Evolutionary conservation across 1,140 invertebrate species (phyloP), one percentile per base, ranked within the genome.

Genomic region (Limonius californicus): DNA sequence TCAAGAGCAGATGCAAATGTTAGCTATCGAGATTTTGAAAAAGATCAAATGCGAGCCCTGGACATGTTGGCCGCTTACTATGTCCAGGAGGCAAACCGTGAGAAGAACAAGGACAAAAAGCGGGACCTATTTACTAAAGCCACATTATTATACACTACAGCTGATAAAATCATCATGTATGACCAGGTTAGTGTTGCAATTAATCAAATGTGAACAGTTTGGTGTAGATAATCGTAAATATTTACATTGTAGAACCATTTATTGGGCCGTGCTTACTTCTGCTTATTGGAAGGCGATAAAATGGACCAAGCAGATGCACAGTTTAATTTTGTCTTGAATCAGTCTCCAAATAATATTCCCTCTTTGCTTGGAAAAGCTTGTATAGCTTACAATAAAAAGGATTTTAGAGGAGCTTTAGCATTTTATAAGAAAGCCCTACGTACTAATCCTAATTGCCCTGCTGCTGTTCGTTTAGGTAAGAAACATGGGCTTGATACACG

Each of bases 131-230:
- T 99, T 73, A 92, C 91, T 14, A 97, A 98, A 83, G 98, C 98
- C 0, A 99, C 95, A 3, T 81, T 96, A 35, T 77, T 99, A 0
- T 99, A 99, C 75, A 99, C 96, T 0, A 96, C 94, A 63, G 97
- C 96, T 21, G 98, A 99, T 76, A 98, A 98, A 82, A 99, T 99
- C 75, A 97, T 98, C 68, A 99, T 99, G 96, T 99, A 99, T 80
- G 97, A 99, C 78, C 95, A 96, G 84, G 90, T 92, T 82, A 77
- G 66, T 66, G 6, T 50, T 62, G 8, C 15, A 9, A 57, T 56
- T 64, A 39, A 60, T 42, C 42, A 32, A 56, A n/a, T n/a, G n/a
- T n/a, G n/a, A n/a, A n/a, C n/a, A n/a, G n/a, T n/a, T n/a, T n/a
- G n/a, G n/a, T n/a, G n/a, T n/a, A n/a, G n/a, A n/a, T 21, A 53